phyloP scores from a whole-genome alignment of 2,113 vertebrate genomes.

The Ascaphus truei region DNA sequence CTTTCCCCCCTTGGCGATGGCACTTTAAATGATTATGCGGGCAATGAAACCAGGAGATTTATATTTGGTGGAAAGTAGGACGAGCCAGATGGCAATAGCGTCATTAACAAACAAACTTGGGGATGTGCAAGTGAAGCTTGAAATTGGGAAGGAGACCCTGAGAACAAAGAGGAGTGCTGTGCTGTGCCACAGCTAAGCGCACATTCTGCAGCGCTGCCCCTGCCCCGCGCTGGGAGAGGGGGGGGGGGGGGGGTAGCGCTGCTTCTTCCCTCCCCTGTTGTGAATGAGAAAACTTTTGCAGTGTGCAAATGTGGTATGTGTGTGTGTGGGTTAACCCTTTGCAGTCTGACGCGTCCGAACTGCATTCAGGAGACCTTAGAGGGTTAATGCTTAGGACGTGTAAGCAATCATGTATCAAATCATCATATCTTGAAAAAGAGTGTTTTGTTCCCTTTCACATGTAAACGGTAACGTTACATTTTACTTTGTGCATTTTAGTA shows the following conservation, averaged over 20 bases:
- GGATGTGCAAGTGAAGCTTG: slow-evolving; percentile 73
- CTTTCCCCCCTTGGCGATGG: slow-evolving; percentile 60
- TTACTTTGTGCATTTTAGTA: too few species aligned
- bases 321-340: slow-evolving; percentile 68
- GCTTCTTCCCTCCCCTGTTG: slow-evolving; percentile 57
- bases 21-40: slow-evolving; percentile 60
- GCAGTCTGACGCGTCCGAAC: slow-evolving; percentile 59
- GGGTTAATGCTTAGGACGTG: too few species aligned
- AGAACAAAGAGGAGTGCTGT: slow-evolving; percentile 90
- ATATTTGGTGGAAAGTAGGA: slow-evolving; percentile 85
- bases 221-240: slow-evolving; percentile 61
- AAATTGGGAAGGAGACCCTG: slow-evolving; percentile 72
- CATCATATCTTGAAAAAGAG: too few species aligned
- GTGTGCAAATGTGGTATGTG: slow-evolving; percentile 63
- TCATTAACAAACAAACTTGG: slow-evolving; percentile 82
- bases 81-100: slow-evolving; percentile 81
- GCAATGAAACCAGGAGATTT: slow-evolving; percentile 69
- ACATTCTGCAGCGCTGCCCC: slow-evolving; percentile 59
- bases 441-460: too few species aligned
- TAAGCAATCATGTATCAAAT: too few species aligned
- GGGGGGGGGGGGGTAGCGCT: slow-evolving; percentile 62
- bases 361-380: too few species aligned
- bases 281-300: slow-evolving; percentile 69
- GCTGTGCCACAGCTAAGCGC: slow-evolving; percentile 65
- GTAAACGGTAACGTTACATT: too few species aligned